Base-by-base conservation (phyloP, 2,888 invertebrate species). In the Tetrapedia diversipes region DNA sequence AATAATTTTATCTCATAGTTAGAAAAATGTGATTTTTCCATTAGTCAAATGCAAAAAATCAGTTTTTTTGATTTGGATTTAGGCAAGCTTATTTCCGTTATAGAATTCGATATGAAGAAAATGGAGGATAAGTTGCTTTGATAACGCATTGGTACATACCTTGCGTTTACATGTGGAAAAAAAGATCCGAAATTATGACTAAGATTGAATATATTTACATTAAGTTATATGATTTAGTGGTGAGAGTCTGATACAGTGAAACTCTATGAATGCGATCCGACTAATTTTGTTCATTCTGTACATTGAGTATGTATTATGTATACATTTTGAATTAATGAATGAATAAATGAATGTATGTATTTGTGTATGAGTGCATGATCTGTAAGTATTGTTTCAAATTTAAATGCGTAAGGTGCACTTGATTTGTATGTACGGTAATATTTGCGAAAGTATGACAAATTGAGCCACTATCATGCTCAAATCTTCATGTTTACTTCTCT, bases 181-280 rank as follows among this genome's bases (percentile, higher is more conserved):
- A 71, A 59, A 63, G 71, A 79, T 81, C 79, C 79, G 74, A 75
- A 77, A 66, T 74, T 74, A 39, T 56, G 69, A 75, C 22, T 71
- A 79, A 71, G 79, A 73, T 61, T 57, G 65, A 72, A 59, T 83
- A 68, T 56, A 34, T 61, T 60, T 77, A 60, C 47, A 57, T 76
- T 84, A 84, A 86, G 79, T 86, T 85, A 84, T 82, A 78, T 68
- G 79, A 72, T 84, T 81, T 77, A 67, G 64, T 51, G 69, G 61
- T 53, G 72, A 69, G 71, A 74, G 65, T 65, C 41, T 61, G 59
- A 54, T 72, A 41, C 59, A 66, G 41, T 29, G 70, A 54, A 77
- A 73, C 60, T 79, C 72, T 71, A 74, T 70, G 82, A 77, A 69
- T 74, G 77, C 60, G 60, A 49, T 82, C 51, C 68, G 66, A 77